Base-by-base conservation (phyloP, 1,140 invertebrate genomes). In the Musca domestica region DNA sequence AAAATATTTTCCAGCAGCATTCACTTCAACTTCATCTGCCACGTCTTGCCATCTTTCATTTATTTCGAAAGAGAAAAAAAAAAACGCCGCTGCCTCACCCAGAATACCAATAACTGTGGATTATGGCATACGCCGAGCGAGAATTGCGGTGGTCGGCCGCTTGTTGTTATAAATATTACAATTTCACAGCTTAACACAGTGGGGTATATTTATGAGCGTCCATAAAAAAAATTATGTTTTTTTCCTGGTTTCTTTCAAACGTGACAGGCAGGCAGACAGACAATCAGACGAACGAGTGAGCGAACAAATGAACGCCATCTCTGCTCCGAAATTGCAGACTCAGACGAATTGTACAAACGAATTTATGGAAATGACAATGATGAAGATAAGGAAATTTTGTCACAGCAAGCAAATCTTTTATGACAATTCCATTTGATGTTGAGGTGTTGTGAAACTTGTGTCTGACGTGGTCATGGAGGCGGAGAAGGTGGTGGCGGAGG, bases 151-250 rank as follows among this genome's bases (percentile, higher is more conserved):
- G 52, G 25, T 52, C 22, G 23, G 15, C 25, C 23, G 23, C 34
- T 41, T 41, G 34, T 41, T 41, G 34, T 51, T 19, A 51, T 19
- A 51, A 56, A 56, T 56, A 56, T 56, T 56, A 56, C 52, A 56
- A 56, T 56, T 56, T 56, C 52, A 56, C 52, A 56, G 52, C 25
- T 56, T 56, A 56, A 56, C 52, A 56, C 52, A 56, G 52, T 56
- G 52, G 52, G 52, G 25, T 25, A 56, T 56, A 56, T 56, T 56
- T 56, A 56, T 56, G 52, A 27, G 48, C 2, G 48, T 19, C 25
- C 12, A 25, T n/a, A 27, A 56, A 27, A 51, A 51, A 51, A 51
- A 56, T 27, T 27, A 27, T 15, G 23, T 12, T 41, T 41, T 41
- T 41, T 41, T 41, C 27, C 27, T 30, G 9, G 27, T 41, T 41